These are phyloP conservation scores for Epinephelus awoara DNA, from an alignment of 2,797 vertebrate genomes.

Conservation along the genomic window DNA sequence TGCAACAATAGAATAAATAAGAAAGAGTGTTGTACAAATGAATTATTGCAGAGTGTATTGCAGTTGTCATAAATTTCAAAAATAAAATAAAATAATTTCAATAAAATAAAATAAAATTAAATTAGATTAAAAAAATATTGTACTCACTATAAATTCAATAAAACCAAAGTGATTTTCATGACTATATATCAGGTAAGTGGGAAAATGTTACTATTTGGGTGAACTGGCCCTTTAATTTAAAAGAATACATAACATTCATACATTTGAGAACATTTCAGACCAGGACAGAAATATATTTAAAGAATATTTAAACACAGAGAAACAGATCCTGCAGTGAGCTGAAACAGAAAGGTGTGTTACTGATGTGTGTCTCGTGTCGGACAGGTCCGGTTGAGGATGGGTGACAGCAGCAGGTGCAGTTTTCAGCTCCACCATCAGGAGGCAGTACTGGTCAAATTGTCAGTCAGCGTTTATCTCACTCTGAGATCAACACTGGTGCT, in stretches of 20 bases:
- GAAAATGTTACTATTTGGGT: not conserved
- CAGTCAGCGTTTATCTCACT: constrained; percentile 53
- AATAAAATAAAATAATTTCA: not conserved
- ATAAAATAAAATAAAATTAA: not conserved
- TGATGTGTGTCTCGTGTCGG: constrained; percentile 24
- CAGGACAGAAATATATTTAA: not conserved
- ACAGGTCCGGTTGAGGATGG: constrained; percentile 51
- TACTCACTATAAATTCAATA: not conserved
- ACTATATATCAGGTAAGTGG: not conserved
- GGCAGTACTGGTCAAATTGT: constrained; percentile 79
- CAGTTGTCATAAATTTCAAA: too few relatives aligned
- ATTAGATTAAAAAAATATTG: too few relatives aligned
- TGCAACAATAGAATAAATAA: too few relatives aligned
- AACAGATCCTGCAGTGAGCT: not conserved
- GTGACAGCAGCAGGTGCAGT: constrained; percentile 69
- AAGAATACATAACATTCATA: not conserved
- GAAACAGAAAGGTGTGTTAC: not conserved
- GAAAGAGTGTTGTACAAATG: too few relatives aligned
- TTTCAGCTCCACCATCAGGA: constrained; percentile 67
- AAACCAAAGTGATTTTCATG: not conserved
- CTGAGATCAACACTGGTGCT: constrained; percentile 44
- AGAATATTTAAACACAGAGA: not conserved
- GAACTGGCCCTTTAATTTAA: constrained; percentile 3
- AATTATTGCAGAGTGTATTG: too few relatives aligned
- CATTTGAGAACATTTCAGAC: not conserved